Conservation (phyloP, 2,888 invertebrate species). For the Prenolepis imparis region DNA sequence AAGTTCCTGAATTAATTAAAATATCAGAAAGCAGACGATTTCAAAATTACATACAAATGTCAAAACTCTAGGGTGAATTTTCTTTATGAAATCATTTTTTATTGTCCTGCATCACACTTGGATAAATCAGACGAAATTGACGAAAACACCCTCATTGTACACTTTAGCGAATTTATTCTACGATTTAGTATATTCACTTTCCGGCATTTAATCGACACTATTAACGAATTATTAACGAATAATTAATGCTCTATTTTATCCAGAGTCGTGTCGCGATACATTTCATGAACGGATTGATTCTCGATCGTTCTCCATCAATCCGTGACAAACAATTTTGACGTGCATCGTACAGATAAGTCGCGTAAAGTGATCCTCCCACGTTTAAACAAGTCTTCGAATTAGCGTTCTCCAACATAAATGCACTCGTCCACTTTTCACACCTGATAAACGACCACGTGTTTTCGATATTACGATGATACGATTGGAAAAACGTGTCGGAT, state of each 20-base stretch:
- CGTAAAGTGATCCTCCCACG: constrained; percentile 18
- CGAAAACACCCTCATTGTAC: background rate
- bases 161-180: background rate
- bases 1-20: background rate
- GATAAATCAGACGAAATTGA: background rate
- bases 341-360: constrained; percentile 11
- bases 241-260: background rate
- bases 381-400: background rate
- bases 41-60: background rate
- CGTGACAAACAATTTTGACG: background rate
- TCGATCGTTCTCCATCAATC: background rate
- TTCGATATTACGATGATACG: background rate
- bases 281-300: background rate
- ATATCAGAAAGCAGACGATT: background rate
- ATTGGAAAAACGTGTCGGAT: constrained; percentile 42
- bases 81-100: background rate
- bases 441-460: constrained; percentile 2
- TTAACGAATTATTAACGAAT: background rate
- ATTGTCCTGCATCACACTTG: background rate
- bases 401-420: background rate
- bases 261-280: background rate
- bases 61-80: background rate
- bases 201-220: constrained; percentile 35
- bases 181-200: constrained; percentile 28
- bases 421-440: background rate